These are phyloP conservation scores for Lutjanus campechanus DNA, from an alignment of 2,797 vertebrate genomes.

Conservation along the genomic window DNA sequence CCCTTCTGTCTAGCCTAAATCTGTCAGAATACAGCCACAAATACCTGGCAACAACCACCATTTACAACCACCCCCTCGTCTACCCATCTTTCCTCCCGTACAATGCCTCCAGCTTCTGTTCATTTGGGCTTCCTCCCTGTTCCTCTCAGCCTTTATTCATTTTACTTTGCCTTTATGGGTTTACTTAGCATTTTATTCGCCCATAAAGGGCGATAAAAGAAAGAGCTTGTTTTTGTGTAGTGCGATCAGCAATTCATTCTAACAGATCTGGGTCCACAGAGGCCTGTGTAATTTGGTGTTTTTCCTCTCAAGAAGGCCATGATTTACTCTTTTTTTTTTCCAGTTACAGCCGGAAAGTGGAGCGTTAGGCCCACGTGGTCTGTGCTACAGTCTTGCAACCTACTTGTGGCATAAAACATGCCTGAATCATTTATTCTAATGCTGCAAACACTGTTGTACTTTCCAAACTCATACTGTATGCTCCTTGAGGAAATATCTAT, in stretches of 20 bases:
- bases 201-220: slow-evolving; percentile 69
- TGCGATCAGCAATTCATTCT: slow-evolving; percentile 57
- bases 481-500: too few species aligned
- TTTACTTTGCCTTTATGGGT: slow-evolving; percentile 66
- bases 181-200: slow-evolving; percentile 77
- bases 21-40: slow-evolving; percentile 74
- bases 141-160: slow-evolving; percentile 54
- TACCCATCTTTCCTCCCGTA: slow-evolving; percentile 31
- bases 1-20: slow-evolving; percentile 79
- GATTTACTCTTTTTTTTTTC: slow-evolving; percentile 33
- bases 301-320: slow-evolving; percentile 46
- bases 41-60: slow-evolving; percentile 60
- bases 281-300: slow-evolving; percentile 54
- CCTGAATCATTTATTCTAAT: slow-evolving; percentile 44
- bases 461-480: too few species aligned
- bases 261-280: slow-evolving; percentile 61
- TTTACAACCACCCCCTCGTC: slow-evolving; percentile 53
- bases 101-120: slow-evolving; percentile 52
- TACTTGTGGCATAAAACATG: slow-evolving; percentile 42
- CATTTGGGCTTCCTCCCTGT: slow-evolving; percentile 40
- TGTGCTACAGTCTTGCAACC: slow-evolving; percentile 27
- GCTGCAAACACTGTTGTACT: slow-evolving; percentile 14
- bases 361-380: slow-evolving; percentile 52
- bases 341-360: slow-evolving; percentile 56
- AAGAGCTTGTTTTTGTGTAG: slow-evolving; percentile 59